Evolutionary conservation across 2,888 invertebrate species (phyloP).

Genomic region (Chrysolina oricalcia): DNA sequence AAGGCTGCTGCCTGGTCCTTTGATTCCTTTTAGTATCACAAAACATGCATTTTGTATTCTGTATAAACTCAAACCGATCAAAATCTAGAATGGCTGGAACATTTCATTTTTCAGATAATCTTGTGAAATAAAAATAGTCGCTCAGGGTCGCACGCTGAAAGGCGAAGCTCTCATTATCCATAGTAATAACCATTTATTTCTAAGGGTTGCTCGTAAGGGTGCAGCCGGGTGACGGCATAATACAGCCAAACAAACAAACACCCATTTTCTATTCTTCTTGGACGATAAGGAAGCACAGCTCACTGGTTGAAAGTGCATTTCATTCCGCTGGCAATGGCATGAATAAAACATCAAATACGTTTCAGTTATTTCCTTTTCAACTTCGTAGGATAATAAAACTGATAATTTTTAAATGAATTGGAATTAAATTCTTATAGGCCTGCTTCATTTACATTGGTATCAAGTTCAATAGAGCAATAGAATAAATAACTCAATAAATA

Average conservation of each 20-base stretch:
- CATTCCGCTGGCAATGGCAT: neutral
- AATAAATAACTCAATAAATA: constrained; percentile 28
- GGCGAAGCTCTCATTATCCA: too few species aligned
- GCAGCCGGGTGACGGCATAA: too few species aligned
- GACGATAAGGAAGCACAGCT: neutral
- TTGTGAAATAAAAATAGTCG: too few species aligned
- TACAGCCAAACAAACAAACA: neutral
- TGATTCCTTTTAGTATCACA: too few species aligned
- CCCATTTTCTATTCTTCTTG: neutral
- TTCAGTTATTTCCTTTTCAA: constrained; percentile 9
- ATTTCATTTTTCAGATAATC: too few species aligned
- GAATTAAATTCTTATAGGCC: constrained; percentile 25
- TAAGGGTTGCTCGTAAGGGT: too few species aligned
- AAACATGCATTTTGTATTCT: too few species aligned
- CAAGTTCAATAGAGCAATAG: constrained; percentile 22
- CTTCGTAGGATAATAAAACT: constrained; percentile 17
- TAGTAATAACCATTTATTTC: too few species aligned
- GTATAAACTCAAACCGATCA: too few species aligned
- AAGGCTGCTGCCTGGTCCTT: too few species aligned
- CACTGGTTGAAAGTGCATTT: neutral
- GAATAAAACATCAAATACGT: constrained; percentile 6
- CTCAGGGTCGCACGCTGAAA: too few species aligned
- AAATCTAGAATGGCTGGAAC: too few species aligned
- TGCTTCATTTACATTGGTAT: constrained; percentile 24
- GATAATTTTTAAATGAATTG: constrained; percentile 9